Base-by-base conservation (phyloP, 2,888 invertebrate genomes). In the Bimastos eiseni region DNA sequence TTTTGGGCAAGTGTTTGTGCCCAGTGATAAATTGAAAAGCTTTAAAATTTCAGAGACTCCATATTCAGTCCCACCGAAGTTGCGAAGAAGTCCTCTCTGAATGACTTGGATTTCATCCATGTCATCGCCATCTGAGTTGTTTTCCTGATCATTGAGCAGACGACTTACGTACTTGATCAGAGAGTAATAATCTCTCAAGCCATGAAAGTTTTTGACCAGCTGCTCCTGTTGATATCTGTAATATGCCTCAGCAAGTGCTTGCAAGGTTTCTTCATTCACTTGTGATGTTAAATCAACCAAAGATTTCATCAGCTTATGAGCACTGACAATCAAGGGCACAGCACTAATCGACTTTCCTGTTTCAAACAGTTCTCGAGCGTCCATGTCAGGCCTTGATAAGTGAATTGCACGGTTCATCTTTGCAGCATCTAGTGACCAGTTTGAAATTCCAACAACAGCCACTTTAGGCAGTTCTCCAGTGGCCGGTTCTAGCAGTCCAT, bases 201-300 rank as follows among this genome's bases (percentile, higher is more conserved):
- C 86, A 15, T 86, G 86, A 37, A 86, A 86, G 36, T 86, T 86
- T 37, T 86, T 86, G 86, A 86, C 24, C 36, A 86, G 37, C 34
- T 86, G 86, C 37, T 86, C 86, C 86, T 86, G 86, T 37, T 86
- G 86, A 86, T 86, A 86, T 86, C 24, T 86, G 86, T 36, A 86
- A 37, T 86, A 86, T 24, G 86, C 34, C 36, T 86, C 86, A 36
- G 86, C 86, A 24, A 86, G 24, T 36, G 86, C 37, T 1, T 86
- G 34, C 36, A 86, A 37, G 86, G 86, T 86, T 0, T 86, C 36
- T 36, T 86, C 86, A 17, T 17, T 36, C 86, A 86, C 36, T 86
- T 86, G 86, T 15, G 37, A 19, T 6, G 11, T 8, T 21, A 19
- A 6, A 13, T 86, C 86, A 36, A 86, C 19, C n/a, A 6, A 30